phyloP scores from a whole-genome alignment of 1,140 invertebrate genomes.

The Holcopasites calliopsidis region DNA sequence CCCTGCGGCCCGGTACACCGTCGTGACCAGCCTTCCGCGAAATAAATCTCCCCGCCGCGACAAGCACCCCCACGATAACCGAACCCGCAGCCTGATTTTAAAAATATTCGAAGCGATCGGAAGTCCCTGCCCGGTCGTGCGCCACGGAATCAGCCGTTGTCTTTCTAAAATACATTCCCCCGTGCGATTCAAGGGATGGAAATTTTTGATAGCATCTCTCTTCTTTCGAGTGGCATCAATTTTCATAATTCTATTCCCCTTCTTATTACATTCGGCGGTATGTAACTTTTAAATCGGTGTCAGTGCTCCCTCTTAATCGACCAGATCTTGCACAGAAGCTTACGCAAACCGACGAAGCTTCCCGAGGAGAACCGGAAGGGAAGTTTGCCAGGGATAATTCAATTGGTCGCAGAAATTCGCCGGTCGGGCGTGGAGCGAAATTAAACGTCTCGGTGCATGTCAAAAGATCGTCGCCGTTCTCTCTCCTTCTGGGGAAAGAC shows the following conservation, averaged over 20 bases:
- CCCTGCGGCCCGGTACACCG: neutral
- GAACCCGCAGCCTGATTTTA: conserved; percentile 39
- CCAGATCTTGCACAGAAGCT: conserved; percentile 20
- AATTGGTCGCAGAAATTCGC: conserved; percentile 38
- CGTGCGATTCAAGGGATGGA: neutral
- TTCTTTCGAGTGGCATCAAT: neutral
- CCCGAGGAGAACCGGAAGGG: neutral
- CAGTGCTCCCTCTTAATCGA: conserved; percentile 4
- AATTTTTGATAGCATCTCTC: neutral
- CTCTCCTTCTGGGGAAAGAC: too few species aligned
- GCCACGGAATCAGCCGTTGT: neutral
- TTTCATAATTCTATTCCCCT: too few species aligned
- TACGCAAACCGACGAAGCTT: conserved; percentile 7
- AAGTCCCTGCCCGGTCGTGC: neutral
- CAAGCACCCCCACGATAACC: too few species aligned
- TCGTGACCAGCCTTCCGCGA: neutral
- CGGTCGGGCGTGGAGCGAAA: conserved; percentile 5
- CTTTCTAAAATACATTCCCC: neutral
- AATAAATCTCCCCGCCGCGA: conserved; percentile 11
- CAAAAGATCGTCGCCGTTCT: conserved; percentile 32
- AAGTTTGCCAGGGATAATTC: conserved; percentile 46
- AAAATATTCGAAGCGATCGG: conserved; percentile 36
- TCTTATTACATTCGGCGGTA: too few species aligned
- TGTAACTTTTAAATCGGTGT: too few species aligned
- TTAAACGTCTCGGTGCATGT: conserved; percentile 53